Evolutionary conservation across 2,888 invertebrate species (phyloP).

Genomic region (Luffia ferchaultella): DNA sequence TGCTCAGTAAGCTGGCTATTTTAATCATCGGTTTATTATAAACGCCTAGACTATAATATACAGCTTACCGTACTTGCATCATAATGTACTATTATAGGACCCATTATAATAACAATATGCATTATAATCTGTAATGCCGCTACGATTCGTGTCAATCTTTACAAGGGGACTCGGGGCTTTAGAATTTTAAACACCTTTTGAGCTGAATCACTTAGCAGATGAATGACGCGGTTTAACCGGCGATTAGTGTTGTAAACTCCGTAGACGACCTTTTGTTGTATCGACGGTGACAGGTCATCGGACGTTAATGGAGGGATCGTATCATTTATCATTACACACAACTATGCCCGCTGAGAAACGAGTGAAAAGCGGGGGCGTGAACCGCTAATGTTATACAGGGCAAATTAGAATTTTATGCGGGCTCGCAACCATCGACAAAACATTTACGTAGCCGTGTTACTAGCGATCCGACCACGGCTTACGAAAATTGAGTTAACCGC

Average conservation of each 20-base stretch:
- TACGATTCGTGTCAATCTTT: too few relatives aligned
- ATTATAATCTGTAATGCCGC: too few relatives aligned
- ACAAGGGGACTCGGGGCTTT: background rate
- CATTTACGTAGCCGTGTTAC: too few relatives aligned
- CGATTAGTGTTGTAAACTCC: slow-evolving; percentile 23
- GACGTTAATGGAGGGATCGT: background rate
- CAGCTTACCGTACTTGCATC: too few relatives aligned
- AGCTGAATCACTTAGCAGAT: background rate
- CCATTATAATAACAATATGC: too few relatives aligned
- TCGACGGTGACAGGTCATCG: slow-evolving; percentile 18
- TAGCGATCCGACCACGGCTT: too few relatives aligned
- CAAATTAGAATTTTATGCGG: background rate
- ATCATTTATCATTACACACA: background rate
- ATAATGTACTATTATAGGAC: too few relatives aligned
- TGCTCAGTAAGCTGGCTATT: too few relatives aligned
- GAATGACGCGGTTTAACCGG: slow-evolving; percentile 22
- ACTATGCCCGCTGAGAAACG: background rate
- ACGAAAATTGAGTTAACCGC: too few relatives aligned
- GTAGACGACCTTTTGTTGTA: slow-evolving; percentile 32
- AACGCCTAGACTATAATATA: too few relatives aligned
- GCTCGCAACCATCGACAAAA: too few relatives aligned
- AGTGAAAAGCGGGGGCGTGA: background rate
- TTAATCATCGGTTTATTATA: too few relatives aligned
- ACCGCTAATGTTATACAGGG: background rate
- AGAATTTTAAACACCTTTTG: background rate